Percentiles rank a stretch among this genome's conserved stretches.
phyloP scores from a whole-genome alignment of 1,140 invertebrate species.

The Zaprionus inermis region DNA sequence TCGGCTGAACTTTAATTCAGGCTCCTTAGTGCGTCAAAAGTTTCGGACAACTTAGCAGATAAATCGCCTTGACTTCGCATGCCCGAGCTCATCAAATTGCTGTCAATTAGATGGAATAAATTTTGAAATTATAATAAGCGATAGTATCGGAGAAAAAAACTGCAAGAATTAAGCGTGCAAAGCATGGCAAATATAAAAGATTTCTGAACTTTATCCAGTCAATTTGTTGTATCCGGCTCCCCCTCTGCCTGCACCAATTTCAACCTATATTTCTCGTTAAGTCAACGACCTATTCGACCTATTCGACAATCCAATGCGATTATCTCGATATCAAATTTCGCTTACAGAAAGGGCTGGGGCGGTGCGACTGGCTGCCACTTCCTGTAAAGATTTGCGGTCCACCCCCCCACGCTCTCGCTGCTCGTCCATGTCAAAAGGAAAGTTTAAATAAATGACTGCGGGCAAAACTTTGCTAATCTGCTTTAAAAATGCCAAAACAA shows the following conservation, averaged over 20 bases:
- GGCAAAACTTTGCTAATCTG: conserved; percentile 74
- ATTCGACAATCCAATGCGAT: conserved; percentile 41
- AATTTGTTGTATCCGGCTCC: background rate
- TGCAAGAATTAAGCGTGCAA: too few relatives aligned
- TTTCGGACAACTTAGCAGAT: background rate
- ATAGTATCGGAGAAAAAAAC: background rate
- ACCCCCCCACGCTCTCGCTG: background rate
- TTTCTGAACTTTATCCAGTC: background rate
- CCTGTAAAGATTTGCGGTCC: conserved; percentile 21
- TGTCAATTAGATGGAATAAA: background rate
- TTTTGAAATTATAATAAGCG: conserved; percentile 1
- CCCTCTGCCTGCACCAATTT: background rate
- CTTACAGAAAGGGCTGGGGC: conserved; percentile 3
- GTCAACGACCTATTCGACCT: conserved; percentile 10
- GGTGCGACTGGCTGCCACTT: background rate
- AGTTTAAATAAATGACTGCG: conserved; percentile 71
- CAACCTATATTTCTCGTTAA: conserved; percentile 21
- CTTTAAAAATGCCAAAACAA: conserved; percentile 47
- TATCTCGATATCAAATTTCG: conserved; percentile 47
- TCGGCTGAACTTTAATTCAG: background rate
- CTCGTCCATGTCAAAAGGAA: conserved; percentile 24
- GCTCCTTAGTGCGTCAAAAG: conserved; percentile 1
- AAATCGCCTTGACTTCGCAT: background rate
- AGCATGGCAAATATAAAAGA: too few relatives aligned
- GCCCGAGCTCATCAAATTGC: background rate